phyloP scores from a whole-genome alignment of 2,888 invertebrate genomes.

The Lydus trimaculatus region DNA sequence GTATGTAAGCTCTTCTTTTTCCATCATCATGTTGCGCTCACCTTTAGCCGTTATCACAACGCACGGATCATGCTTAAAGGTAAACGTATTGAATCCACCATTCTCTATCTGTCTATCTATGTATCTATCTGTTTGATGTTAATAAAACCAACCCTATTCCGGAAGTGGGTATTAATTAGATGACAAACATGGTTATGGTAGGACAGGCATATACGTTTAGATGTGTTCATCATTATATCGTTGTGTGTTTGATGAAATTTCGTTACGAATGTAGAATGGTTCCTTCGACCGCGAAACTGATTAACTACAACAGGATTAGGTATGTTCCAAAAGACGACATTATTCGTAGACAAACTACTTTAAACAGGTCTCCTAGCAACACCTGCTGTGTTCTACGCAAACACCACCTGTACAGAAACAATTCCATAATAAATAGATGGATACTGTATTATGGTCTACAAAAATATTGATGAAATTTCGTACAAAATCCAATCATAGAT shows the following conservation, averaged over 20 bases:
- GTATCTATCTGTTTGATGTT: neutral
- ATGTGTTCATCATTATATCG: neutral
- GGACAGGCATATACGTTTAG: neutral
- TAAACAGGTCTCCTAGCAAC: neutral
- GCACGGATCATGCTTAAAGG: neutral
- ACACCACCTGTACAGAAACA: neutral
- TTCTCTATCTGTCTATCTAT: neutral
- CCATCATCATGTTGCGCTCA: neutral
- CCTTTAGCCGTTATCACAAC: neutral
- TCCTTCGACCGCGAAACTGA: neutral
- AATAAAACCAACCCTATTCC: neutral
- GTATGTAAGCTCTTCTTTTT: neutral
- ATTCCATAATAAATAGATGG: neutral
- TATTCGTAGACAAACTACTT: neutral
- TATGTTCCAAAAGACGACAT: neutral
- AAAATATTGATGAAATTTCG: neutral
- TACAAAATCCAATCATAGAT: neutral
- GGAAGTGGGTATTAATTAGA: slow-evolving; percentile 2
- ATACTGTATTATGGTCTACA: neutral
- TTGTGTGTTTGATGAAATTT: neutral
- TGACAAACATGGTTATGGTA: neutral
- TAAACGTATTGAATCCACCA: neutral
- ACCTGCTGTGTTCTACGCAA: neutral
- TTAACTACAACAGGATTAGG: neutral
- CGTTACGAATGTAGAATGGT: neutral